phyloP scores from a whole-genome alignment of 2,113 vertebrate genomes.

The Sminthopsis crassicaudata region DNA sequence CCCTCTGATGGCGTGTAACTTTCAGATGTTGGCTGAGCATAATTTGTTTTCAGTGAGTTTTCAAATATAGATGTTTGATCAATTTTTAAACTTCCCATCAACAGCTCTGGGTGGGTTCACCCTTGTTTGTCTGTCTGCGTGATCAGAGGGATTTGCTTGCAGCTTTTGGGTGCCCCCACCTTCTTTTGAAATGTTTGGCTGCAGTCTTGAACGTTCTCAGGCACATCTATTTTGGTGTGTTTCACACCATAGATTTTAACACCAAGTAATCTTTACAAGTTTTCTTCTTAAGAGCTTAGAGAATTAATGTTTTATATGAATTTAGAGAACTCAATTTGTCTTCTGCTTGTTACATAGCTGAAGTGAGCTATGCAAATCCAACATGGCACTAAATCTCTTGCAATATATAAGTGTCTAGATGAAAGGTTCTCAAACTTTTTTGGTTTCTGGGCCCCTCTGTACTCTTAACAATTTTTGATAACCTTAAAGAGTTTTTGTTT shows the following conservation, averaged over 20 bases:
- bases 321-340: background rate
- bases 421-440: background rate
- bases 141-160: background rate
- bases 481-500: background rate
- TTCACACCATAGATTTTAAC: constrained; percentile 14
- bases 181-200: background rate
- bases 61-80: background rate
- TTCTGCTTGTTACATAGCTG: background rate
- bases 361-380: background rate
- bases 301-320: constrained; percentile 15
- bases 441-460: background rate
- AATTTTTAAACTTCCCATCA: background rate
- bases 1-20: background rate
- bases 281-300: constrained; percentile 26
- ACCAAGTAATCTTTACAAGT: background rate
- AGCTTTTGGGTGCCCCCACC: background rate
- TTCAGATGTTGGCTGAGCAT: background rate
- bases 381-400: background rate
- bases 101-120: background rate
- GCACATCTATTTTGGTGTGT: background rate
- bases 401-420: background rate
- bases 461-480: background rate
- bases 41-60: background rate
- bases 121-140: background rate
- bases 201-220: background rate